Evolutionary conservation across 92 coral and sea anemone genomes (phyloP).

Genomic region (Desmophyllum pertusum): DNA sequence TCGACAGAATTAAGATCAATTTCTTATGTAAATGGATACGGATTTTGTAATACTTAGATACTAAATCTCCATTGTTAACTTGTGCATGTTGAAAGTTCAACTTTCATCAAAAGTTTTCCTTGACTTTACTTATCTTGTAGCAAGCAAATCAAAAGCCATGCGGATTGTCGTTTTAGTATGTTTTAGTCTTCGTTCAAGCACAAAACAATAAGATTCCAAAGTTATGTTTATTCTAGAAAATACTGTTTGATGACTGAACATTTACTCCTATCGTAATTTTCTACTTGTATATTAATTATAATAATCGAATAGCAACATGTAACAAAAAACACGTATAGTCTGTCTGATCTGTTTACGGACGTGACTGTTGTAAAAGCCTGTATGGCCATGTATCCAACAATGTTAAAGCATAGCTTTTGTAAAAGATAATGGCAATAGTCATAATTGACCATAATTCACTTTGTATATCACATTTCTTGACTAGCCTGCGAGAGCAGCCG

Average conservation of each 20-base stretch:
- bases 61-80: too few species aligned
- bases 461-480: not conserved
- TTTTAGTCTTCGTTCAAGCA: not conserved
- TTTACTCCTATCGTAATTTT: too few species aligned
- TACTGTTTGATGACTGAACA: too few species aligned
- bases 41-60: not conserved
- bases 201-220: not conserved
- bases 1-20: not conserved
- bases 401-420: not conserved
- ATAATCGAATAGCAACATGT: not conserved
- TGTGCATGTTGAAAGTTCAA: not conserved
- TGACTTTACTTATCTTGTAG: not conserved
- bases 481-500: too few species aligned
- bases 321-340: not conserved
- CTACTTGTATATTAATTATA: not conserved
- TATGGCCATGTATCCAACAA: not conserved
- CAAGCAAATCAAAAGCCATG: not conserved
- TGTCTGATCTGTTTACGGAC: too few species aligned
- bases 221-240: not conserved
- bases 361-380: not conserved
- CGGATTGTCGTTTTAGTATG: too few species aligned
- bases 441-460: not conserved
- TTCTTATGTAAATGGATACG: not conserved
- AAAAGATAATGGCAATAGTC: not conserved
- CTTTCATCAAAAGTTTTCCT: not conserved